These are phyloP conservation scores for Lithobius niger DNA, from an alignment of 1,140 invertebrate genomes.

Conservation along the genomic window DNA sequence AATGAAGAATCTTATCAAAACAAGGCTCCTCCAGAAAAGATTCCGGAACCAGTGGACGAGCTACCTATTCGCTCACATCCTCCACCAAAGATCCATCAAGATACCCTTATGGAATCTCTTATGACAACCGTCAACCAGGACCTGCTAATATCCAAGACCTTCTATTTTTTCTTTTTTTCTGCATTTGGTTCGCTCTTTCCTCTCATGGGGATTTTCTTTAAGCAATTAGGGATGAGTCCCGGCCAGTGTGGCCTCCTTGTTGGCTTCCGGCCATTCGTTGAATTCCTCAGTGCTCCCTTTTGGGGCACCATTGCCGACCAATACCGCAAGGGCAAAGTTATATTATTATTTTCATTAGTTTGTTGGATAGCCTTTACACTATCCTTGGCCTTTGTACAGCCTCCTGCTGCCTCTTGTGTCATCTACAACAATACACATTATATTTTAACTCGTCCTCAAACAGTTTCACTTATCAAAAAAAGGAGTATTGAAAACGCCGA, in stretches of 20 bases:
- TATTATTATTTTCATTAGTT: conserved; percentile 78
- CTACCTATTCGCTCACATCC: neutral
- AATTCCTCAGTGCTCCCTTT: conserved; percentile 94
- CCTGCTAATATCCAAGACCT: conserved; percentile 82
- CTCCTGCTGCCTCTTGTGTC: conserved; percentile 73
- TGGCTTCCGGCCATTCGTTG: conserved; percentile 87
- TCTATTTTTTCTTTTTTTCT: conserved; percentile 99
- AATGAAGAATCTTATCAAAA: neutral
- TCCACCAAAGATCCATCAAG: conserved; percentile 44
- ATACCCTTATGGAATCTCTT: conserved; percentile 65
- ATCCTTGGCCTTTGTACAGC: conserved; percentile 86
- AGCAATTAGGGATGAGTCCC: conserved; percentile 94
- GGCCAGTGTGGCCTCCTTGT: conserved; percentile 84
- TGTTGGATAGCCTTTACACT: conserved; percentile 96
- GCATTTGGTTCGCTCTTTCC: conserved; percentile 97
- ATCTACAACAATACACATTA: conserved; percentile 53
- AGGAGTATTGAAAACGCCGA: too few species aligned
- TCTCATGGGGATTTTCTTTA: conserved; percentile 96
- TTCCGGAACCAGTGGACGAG: neutral
- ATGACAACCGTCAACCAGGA: conserved; percentile 76
- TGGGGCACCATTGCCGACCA: conserved; percentile 92
- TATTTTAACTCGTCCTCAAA: conserved; percentile 19
- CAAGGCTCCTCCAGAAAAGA: neutral
- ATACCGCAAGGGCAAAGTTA: conserved; percentile 44
- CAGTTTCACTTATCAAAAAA: too few species aligned